These are phyloP conservation scores for Ploceus nigricollis DNA, from an alignment of 2,113 vertebrate genomes.

Conservation along the genomic window DNA sequence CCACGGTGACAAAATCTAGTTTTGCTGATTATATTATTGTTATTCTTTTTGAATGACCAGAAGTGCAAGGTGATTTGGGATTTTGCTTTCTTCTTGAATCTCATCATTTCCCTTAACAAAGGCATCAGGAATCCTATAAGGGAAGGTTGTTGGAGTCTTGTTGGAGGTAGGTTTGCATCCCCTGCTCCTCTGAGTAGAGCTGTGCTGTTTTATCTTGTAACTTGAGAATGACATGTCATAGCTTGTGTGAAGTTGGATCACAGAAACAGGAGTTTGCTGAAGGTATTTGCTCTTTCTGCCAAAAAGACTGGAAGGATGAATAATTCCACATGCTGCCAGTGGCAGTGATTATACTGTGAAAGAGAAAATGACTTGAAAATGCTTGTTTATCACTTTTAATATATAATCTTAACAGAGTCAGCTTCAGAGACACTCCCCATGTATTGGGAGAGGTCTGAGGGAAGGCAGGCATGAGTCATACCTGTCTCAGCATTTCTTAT, in stretches of 20 bases:
- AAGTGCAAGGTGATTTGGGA: neutral
- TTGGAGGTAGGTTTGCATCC: neutral
- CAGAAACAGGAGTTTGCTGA: neutral
- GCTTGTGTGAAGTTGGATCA: neutral
- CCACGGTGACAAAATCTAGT: neutral
- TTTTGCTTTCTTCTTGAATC: neutral
- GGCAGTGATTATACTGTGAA: neutral
- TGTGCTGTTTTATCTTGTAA: neutral
- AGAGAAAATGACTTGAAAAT: neutral
- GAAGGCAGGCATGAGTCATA: neutral
- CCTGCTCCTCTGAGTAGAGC: neutral
- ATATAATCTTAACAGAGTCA: neutral
- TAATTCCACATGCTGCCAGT: neutral
- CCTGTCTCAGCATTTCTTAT: neutral
- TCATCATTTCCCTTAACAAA: neutral
- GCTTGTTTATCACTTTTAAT: neutral
- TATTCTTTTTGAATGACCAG: neutral
- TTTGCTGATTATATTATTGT: neutral
- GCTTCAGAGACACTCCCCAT: neutral
- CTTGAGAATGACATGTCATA: neutral
- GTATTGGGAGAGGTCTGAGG: neutral
- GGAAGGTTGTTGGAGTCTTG: neutral
- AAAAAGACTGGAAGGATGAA: neutral
- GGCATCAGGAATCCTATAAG: neutral
- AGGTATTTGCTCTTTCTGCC: neutral